phyloP scores from a whole-genome alignment of 2,113 vertebrate species.

The Cephalopholis sonnerati region DNA sequence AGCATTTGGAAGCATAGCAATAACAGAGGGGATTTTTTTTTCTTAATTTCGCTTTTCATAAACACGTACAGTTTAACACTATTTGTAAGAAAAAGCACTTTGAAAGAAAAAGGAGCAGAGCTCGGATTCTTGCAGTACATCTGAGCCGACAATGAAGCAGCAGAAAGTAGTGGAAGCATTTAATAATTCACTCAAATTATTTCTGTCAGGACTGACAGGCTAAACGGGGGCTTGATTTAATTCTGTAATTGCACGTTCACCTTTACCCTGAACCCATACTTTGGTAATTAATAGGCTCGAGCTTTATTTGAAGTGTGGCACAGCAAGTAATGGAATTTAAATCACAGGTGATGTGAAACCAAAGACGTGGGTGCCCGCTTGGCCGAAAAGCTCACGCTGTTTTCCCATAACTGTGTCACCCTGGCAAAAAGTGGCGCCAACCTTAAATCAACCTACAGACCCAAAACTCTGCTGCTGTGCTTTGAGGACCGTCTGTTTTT shows the following conservation, averaged over 20 bases:
- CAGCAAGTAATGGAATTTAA: conserved; percentile 81
- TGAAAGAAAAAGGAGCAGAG: conserved; percentile 29
- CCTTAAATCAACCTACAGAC: conserved; percentile 41
- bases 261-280: conserved; percentile 82
- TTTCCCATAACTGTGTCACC: conserved; percentile 37
- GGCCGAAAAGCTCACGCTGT: conserved; percentile 46
- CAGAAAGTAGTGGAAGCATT: conserved; percentile 66
- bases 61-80: not conserved
- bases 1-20: not conserved
- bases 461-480: conserved; percentile 30
- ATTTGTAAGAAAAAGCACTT: conserved; percentile 26
- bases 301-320: conserved; percentile 81
- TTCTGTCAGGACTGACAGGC: conserved; percentile 85
- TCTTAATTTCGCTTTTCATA: not conserved
- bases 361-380: conserved; percentile 55
- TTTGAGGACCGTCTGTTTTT: conserved; percentile 2
- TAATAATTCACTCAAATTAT: conserved; percentile 87
- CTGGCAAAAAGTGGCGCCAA: conserved; percentile 36
- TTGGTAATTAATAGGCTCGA: conserved; percentile 82
- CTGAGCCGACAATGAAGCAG: conserved; percentile 58
- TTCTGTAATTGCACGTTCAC: conserved; percentile 84
- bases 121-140: conserved; percentile 36
- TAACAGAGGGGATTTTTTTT: not conserved
- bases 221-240: conserved; percentile 84
- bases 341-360: conserved; percentile 79